Conservation (phyloP, 1,140 invertebrate species). For the Drosophila mauritiana region DNA sequence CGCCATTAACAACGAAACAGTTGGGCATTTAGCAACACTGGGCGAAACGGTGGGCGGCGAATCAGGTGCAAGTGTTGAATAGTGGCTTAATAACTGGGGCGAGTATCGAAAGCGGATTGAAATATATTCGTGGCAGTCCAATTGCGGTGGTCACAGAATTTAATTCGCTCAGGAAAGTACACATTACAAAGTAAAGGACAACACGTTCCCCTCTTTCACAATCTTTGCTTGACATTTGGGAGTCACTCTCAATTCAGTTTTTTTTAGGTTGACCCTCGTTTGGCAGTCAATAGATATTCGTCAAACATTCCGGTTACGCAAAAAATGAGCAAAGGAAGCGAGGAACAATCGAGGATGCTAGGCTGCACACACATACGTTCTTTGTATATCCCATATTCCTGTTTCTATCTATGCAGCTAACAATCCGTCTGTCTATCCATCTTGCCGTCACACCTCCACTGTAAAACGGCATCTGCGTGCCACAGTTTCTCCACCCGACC, state of each 20-base stretch:
- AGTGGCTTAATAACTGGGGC: neutral
- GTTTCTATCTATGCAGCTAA: slow-evolving; percentile 11
- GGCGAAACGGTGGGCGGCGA: neutral
- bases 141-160: neutral
- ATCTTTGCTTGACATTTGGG: slow-evolving; percentile 9
- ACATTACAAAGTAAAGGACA: too few species aligned
- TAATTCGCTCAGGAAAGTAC: neutral
- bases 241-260: slow-evolving; percentile 30
- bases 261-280: slow-evolving; percentile 26
- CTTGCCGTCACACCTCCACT: slow-evolving; percentile 33
- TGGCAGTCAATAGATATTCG: slow-evolving; percentile 21
- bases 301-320: slow-evolving; percentile 10
- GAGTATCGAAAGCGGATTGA: slow-evolving; percentile 3
- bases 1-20: slow-evolving; percentile 10
- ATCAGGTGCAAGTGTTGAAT: neutral
- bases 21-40: slow-evolving; percentile 31
- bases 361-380: neutral
- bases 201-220: neutral
- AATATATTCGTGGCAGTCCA: neutral
- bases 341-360: neutral
- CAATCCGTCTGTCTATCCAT: slow-evolving; percentile 31
- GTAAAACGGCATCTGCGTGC: slow-evolving; percentile 26
- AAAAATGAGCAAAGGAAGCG: neutral
- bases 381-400: slow-evolving; percentile 12
- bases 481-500: neutral